Base-by-base conservation (phyloP, 1,140 invertebrate genomes). In the Caerostris extrusa region DNA sequence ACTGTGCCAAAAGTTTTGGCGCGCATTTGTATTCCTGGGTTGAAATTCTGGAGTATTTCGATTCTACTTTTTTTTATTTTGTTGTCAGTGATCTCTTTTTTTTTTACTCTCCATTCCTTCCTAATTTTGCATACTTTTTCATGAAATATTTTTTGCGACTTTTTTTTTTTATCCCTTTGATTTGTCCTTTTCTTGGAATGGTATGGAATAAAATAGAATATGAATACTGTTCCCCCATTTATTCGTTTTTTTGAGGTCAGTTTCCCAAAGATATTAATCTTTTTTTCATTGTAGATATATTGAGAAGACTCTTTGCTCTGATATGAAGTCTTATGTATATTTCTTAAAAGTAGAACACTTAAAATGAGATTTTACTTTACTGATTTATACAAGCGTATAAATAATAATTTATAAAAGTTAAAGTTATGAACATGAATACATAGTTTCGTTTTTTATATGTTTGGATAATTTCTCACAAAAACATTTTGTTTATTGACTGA, bases 1-100 rank as follows among this genome's bases (percentile, higher is more conserved):
- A 83, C 82, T 83, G 82, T 83, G 82, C 82, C 82, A 83, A 83
- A 83, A 83, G 82, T 83, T 83, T 83, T 83, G 82, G 56, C 56
- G 53, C 56, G 82, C 56, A 58, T 83, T 83, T 58, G 82, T 57
- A 83, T 83, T 83, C 82, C 57, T 56, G 8, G 56, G 53, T 83
- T 83, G 82, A 83, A 19, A 83, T 83, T 53, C 61, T 53, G 34
- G 34, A 77, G 71, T 77, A 77, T 77, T 77, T 77, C 71, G 50
- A 77, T 77, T 77, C 8, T 53, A 50, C 7, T 10, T n/a, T 5
- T 50, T 50, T 77, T 77, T 12, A 50, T 77, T 10, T 3, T 71
- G 34, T 77, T 77, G 71, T 77, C 71, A 77, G 34, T 77, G 71
- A 77, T 77, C 71, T 53, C 71, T 77, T 77, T 77, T 77, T 77